These are phyloP conservation scores for Uria aalge DNA, from an alignment of 2,113 vertebrate genomes.

Conservation along the genomic window DNA sequence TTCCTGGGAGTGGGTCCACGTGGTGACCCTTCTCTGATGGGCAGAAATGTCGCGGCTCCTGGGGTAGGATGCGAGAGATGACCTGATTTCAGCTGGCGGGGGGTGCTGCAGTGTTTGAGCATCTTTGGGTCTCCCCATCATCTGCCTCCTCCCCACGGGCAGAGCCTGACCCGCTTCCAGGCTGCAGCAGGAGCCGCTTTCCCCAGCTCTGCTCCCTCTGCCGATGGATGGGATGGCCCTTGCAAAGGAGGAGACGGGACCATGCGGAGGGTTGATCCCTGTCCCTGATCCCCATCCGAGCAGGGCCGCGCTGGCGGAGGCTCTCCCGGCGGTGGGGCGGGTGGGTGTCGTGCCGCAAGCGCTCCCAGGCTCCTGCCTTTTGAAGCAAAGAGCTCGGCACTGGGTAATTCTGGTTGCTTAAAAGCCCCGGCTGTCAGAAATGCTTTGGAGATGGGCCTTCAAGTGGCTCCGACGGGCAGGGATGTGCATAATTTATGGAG, in stretches of 20 bases:
- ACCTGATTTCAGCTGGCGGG: background rate
- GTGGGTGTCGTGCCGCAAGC: background rate
- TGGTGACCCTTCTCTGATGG: background rate
- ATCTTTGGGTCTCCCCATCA: background rate
- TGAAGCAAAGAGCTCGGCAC: background rate
- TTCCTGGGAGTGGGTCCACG: background rate
- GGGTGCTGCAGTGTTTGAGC: background rate
- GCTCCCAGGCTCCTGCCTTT: background rate
- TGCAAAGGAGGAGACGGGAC: background rate
- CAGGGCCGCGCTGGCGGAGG: accelerated
- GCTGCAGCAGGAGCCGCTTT: background rate
- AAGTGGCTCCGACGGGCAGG: background rate
- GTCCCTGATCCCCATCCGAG: background rate
- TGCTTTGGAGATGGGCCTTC: conserved; percentile 59
- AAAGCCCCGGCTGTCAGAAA: conserved; percentile 67
- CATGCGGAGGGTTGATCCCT: background rate
- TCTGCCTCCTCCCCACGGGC: background rate
- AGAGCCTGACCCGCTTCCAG: background rate
- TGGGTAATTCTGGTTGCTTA: conserved; percentile 53
- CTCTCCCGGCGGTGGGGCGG: background rate
- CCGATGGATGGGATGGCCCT: accelerated
- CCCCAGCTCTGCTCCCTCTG: accelerated
- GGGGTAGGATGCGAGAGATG: background rate
- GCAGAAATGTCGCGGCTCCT: background rate
- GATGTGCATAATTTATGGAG: conserved; percentile 58